Base-by-base conservation (phyloP, 1,140 invertebrate genomes). In the Hesperophylax magnus region DNA sequence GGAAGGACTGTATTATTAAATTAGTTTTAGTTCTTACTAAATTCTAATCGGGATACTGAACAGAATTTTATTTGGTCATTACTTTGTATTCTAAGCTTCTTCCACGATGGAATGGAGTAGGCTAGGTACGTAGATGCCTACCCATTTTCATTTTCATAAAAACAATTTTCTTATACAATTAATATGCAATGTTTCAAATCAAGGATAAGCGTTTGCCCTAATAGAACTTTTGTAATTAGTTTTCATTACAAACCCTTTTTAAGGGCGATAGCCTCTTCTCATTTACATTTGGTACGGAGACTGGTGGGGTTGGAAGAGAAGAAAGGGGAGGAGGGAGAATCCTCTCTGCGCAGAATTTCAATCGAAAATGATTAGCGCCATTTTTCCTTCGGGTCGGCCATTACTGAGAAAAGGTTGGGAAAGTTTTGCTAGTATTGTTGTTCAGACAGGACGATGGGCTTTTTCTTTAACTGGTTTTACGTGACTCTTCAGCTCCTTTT, bases 301-400 rank as follows among this genome's bases (percentile, higher is more conserved):
- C 8, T 9, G 20, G 39, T n/a, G 24, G 18, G 69, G 14, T n/a
- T 24, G 39, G 15, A 31, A 9, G 54, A 14, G 22, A 22, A 56
- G 56, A 75, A 18, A n/a, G 52, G 27, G 72, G 58, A 20, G 39
- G 53, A 34, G 53, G 9, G 52, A 27, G 71, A 56, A 58, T 56
- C 67, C 24, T 79, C 58, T 79, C 53, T 74, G 78, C 78, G 71
- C 54, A 67, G 77, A 78, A 82, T 79, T 82, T 82, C 81, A 78
- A 79, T 79, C 81, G 81, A 82, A 80, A 81, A 83, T 80, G 76
- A 83, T 83, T 81, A 65, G 61, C 69, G 65, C 75, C 78, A 83
- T 83, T 80, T 83, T 83, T 83, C 69, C 82, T 67, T 31, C n/a
- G 58, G 65, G 67, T 20, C 72, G 34, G 63, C 78, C 79, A 81